Conservation (phyloP, 2,797 vertebrate genomes). For the Sciurus vulgaris region DNA sequence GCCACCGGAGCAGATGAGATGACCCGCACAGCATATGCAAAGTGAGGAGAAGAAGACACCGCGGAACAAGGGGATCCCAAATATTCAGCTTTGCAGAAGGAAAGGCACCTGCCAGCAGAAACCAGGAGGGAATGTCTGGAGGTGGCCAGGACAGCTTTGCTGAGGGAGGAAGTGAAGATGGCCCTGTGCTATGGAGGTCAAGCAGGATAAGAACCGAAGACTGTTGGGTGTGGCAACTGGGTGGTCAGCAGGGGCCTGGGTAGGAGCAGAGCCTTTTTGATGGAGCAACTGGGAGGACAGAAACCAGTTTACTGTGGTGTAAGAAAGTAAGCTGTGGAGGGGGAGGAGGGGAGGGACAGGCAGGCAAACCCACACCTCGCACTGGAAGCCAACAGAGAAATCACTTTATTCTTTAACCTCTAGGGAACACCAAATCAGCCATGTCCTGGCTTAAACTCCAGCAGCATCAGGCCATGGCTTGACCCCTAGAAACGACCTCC, state of each 20-base stretch:
- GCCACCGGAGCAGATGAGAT: neutral
- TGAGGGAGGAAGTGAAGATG: constrained; percentile 30
- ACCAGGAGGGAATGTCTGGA: neutral
- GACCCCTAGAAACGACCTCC: neutral
- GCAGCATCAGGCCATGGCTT: too few species aligned
- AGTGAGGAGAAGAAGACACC: neutral
- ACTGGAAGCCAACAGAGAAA: neutral
- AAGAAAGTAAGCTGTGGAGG: neutral
- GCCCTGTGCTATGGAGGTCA: neutral
- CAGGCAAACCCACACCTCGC: neutral
- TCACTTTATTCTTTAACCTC: neutral
- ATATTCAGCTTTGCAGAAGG: neutral
- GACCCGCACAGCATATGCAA: neutral
- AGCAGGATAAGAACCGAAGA: neutral
- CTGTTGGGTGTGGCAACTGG: constrained; percentile 42
- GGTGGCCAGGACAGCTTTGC: neutral
- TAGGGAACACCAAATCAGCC: neutral
- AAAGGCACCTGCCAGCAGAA: neutral
- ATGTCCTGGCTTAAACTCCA: neutral
- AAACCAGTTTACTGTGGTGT: neutral
- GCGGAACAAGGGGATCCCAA: neutral
- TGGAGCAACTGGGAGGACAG: neutral
- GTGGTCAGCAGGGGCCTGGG: neutral
- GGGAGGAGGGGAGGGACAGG: neutral
- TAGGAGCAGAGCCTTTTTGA: neutral